Evolutionary conservation across 2,113 vertebrate genomes (phyloP).

Genomic region (Condylura cristata): DNA sequence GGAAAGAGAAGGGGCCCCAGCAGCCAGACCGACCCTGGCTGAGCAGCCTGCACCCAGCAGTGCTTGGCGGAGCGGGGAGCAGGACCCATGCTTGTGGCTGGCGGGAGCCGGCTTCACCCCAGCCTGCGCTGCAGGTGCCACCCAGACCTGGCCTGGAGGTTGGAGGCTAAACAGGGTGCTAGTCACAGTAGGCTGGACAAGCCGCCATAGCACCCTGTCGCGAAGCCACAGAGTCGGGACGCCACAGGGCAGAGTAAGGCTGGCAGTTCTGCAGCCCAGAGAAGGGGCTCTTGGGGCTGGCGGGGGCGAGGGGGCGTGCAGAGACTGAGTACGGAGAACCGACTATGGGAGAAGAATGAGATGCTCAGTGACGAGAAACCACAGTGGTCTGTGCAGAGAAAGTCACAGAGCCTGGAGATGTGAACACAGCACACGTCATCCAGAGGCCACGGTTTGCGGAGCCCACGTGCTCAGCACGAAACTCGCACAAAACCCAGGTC

Average conservation of each 20-base stretch:
- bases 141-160: conserved; percentile 54
- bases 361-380: not conserved
- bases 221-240: conserved; percentile 19
- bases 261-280: not conserved
- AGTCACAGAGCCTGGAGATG: not conserved
- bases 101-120: not conserved
- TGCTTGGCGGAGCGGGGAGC: not conserved
- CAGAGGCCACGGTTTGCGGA: not conserved
- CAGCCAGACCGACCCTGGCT: not conserved
- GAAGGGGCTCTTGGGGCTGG: not conserved
- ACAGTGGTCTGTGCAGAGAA: not conserved
- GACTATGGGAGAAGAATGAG: not conserved
- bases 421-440: not conserved
- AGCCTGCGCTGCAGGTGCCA: conserved; percentile 11
- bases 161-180: conserved; percentile 59
- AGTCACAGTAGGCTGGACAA: conserved; percentile 66
- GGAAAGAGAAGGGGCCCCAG: not conserved
- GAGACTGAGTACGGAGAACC: not conserved
- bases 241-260: not conserved
- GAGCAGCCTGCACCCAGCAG: not conserved
- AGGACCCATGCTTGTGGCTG: not conserved
- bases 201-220: not conserved
- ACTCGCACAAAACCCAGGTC: too few relatives aligned
- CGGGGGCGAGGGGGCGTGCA: too few relatives aligned
- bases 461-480: not conserved